These are phyloP conservation scores for Endotricha flammealis DNA, from an alignment of 2,888 invertebrate species.

Conservation along the genomic window DNA sequence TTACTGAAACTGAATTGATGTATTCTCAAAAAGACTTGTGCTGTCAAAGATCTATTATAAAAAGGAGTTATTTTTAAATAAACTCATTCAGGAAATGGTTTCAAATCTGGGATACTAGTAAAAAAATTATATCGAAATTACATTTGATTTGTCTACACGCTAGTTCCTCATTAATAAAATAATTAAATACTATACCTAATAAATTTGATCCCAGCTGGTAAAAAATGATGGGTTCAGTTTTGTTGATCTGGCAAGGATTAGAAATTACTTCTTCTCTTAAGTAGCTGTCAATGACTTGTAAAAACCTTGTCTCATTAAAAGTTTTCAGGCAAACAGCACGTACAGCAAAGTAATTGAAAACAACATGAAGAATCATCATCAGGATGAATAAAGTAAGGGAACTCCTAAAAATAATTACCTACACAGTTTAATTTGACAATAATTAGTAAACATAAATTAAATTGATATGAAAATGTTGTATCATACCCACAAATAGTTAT, in stretches of 20 bases:
- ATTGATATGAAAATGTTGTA: slow-evolving; percentile 18
- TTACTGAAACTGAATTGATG: no score
- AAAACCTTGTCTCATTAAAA: slow-evolving; percentile 88
- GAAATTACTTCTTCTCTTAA: slow-evolving; percentile 79
- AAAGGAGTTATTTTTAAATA: no score
- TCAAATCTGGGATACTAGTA: no score
- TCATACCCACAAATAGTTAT: slow-evolving; percentile 81
- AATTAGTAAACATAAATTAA: no score
- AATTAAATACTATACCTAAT: slow-evolving; percentile 39
- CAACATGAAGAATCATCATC: slow-evolving; percentile 88
- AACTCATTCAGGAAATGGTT: no score
- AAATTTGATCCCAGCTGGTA: slow-evolving; percentile 39
- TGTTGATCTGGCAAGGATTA: slow-evolving; percentile 82
- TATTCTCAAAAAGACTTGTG: no score
- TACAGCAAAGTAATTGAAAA: slow-evolving; percentile 93
- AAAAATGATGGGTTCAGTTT: slow-evolving; percentile 77
- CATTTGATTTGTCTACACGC: no score
- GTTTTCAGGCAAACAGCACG: slow-evolving; percentile 86
- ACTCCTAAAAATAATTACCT: slow-evolving; percentile 76
- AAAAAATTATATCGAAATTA: no score
- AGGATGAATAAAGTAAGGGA: slow-evolving; percentile 85
- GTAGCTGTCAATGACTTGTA: slow-evolving; percentile 83
- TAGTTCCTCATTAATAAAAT: no score
- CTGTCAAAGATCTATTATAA: no score
- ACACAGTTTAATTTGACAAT: no score